These are phyloP conservation scores for Bryconaethiops microstoma DNA, from an alignment of 2,797 vertebrate genomes.

Conservation along the genomic window DNA sequence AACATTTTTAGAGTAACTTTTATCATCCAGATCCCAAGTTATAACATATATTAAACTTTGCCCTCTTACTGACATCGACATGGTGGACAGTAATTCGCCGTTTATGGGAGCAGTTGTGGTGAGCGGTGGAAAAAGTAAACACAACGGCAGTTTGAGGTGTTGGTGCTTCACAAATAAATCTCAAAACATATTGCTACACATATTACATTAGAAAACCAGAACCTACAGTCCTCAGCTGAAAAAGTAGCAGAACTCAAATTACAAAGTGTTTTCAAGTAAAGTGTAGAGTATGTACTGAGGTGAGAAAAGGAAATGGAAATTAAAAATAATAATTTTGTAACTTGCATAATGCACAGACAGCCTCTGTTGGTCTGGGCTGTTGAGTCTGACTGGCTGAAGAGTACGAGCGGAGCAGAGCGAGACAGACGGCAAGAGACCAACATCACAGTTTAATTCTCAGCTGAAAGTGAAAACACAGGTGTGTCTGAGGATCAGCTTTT, in stretches of 20 bases:
- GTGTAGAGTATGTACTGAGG: background rate
- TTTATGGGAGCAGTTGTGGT: background rate
- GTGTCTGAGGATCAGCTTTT: slow-evolving; percentile 25
- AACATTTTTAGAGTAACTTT: background rate
- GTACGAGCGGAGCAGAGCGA: slow-evolving; percentile 13
- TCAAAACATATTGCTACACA: background rate
- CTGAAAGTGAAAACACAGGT: slow-evolving; percentile 46
- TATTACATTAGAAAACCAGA: background rate
- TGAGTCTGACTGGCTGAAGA: background rate
- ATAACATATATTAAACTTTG: background rate
- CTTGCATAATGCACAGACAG: slow-evolving; percentile 23
- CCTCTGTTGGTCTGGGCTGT: background rate
- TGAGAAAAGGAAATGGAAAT: background rate
- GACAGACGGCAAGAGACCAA: slow-evolving; percentile 49
- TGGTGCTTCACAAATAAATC: background rate
- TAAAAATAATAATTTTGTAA: background rate
- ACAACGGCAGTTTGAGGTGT: background rate
- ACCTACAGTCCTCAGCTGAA: background rate
- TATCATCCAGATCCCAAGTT: background rate
- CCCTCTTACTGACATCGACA: background rate
- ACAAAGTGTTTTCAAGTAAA: background rate
- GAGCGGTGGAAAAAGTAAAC: background rate
- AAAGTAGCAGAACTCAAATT: background rate
- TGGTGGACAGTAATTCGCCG: background rate
- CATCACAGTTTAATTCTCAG: slow-evolving; percentile 38